phyloP scores from a whole-genome alignment of 2,113 vertebrate genomes.

The Hippopotamus amphibius region DNA sequence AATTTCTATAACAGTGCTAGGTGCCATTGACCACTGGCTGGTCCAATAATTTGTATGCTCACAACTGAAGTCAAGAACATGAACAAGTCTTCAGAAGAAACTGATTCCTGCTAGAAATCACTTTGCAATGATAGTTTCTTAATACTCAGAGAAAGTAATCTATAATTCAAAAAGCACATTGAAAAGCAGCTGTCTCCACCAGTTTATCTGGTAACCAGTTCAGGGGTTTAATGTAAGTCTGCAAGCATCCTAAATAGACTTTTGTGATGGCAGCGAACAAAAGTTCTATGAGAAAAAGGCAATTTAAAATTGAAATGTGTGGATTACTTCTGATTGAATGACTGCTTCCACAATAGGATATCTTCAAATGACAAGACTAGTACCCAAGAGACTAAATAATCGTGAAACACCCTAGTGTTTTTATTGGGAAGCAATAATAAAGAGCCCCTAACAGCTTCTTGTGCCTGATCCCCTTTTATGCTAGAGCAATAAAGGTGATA shows the following conservation, averaged over 20 bases:
- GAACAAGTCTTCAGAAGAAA: constrained; percentile 71
- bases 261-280: constrained; percentile 63
- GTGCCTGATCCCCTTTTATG: not conserved
- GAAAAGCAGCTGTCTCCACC: constrained; percentile 53
- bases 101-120: constrained; percentile 70
- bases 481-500: not conserved
- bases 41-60: constrained; percentile 46
- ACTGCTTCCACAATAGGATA: constrained; percentile 52
- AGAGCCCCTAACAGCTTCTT: not conserved
- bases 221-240: constrained; percentile 75
- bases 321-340: constrained; percentile 67
- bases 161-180: constrained; percentile 65
- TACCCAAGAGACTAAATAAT: not conserved
- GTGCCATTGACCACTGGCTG: not conserved
- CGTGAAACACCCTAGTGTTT: not conserved
- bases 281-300: constrained; percentile 61
- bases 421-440: not conserved
- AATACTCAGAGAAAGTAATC: constrained; percentile 52
- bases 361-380: constrained; percentile 34
- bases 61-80: constrained; percentile 69
- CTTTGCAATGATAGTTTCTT: constrained; percentile 71
- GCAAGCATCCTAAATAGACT: constrained; percentile 61
- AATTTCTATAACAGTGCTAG: not conserved
- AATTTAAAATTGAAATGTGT: constrained; percentile 72
- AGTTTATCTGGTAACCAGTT: constrained; percentile 70